Conservation (phyloP, 2,797 vertebrate species). For the Meriones psammophilus region DNA sequence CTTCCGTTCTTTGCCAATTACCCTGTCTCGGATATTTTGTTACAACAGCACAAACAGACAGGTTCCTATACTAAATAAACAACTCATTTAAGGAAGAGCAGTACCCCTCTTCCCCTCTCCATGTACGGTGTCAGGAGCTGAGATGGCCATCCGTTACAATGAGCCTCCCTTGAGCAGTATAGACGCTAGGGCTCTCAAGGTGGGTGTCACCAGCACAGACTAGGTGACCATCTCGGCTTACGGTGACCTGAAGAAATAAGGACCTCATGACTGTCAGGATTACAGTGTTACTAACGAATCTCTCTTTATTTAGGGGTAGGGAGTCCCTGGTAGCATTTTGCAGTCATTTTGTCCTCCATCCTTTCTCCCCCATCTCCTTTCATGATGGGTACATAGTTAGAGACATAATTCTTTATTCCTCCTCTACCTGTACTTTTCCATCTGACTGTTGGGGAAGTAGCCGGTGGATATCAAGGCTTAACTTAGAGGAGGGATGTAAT, state of each 20-base stretch:
- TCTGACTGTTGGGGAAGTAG: background rate
- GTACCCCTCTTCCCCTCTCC: fast-evolving
- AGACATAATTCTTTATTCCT: background rate
- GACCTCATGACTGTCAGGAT: background rate
- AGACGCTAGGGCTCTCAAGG: background rate
- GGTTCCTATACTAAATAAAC: background rate
- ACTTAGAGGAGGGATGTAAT: background rate
- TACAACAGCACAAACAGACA: background rate
- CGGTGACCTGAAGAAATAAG: background rate
- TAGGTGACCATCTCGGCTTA: background rate
- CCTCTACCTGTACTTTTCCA: background rate
- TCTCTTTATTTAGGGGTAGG: background rate
- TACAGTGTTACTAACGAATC: background rate
- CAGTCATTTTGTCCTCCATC: background rate
- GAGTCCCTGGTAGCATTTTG: background rate
- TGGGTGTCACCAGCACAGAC: background rate
- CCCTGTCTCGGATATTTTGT: background rate
- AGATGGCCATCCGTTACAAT: background rate
- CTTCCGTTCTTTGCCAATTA: background rate
- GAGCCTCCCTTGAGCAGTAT: background rate
- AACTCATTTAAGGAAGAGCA: background rate
- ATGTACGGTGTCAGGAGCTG: background rate
- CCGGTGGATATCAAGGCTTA: background rate
- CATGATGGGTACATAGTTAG: background rate
- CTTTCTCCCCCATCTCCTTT: slow-evolving; percentile 13